A percentile compares a stretch with the other conserved stretches of the same genome.
Evolutionary conservation across 2,797 vertebrate species (phyloP).

Genomic region (Hozukius guyotensis): DNA sequence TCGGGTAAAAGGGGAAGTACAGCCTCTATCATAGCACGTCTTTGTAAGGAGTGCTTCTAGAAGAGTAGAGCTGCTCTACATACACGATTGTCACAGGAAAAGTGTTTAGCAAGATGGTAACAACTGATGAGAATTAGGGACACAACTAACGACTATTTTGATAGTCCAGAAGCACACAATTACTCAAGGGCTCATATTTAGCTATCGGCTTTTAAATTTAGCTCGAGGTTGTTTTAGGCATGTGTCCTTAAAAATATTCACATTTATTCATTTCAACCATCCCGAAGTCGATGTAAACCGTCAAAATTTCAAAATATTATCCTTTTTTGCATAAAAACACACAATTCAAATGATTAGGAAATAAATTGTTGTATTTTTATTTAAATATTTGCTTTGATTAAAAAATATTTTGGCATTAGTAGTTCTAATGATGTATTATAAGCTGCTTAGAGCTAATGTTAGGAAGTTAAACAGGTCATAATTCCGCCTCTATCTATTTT

Average conservation of each 20-base stretch:
- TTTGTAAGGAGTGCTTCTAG: neutral
- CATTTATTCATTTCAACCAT: no score
- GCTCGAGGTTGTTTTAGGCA: no score
- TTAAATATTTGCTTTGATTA: neutral
- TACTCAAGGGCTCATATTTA: no score
- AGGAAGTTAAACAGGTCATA: no score
- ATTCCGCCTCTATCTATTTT: no score
- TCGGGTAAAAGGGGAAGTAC: neutral
- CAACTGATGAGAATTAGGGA: neutral
- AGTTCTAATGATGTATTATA: neutral
- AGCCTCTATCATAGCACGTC: neutral
- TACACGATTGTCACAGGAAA: neutral
- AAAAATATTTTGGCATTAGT: neutral
- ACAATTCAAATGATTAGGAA: neutral
- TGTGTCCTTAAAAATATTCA: no score
- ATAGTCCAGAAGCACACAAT: no score
- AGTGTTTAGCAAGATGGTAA: constrained; percentile 4
- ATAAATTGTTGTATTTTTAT: neutral
- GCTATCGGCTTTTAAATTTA: no score
- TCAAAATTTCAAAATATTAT: no score
- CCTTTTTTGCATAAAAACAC: no score
- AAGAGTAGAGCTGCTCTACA: neutral
- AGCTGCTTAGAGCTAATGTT: no score
- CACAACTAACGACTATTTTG: neutral
- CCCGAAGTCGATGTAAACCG: rapidly evolving